These are phyloP conservation scores for Carcharodon carcharias DNA, from an alignment of 2,797 vertebrate genomes.

Conservation along the genomic window DNA sequence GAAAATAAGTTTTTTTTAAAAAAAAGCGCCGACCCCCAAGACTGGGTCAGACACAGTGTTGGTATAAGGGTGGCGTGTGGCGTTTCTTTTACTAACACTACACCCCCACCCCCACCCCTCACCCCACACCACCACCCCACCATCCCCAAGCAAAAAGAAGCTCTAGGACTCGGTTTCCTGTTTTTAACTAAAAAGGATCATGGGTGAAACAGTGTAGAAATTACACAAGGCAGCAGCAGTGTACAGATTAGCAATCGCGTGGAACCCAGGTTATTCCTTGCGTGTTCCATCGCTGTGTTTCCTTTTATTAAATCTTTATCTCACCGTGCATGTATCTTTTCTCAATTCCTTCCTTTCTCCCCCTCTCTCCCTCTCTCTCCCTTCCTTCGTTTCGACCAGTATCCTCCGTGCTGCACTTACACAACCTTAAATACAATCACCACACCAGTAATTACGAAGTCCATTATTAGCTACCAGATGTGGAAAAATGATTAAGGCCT, in stretches of 20 bases:
- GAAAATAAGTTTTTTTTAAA: conserved; percentile 42
- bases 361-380: too few species aligned
- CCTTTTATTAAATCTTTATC: not conserved
- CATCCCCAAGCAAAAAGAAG: conserved; percentile 48
- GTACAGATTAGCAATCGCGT: not conserved
- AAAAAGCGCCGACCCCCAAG: conserved; percentile 61
- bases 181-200: conserved; percentile 50
- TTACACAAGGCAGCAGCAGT: not conserved
- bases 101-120: not conserved
- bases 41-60: conserved; percentile 60
- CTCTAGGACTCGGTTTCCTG: conserved; percentile 60
- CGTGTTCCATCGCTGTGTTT: not conserved
- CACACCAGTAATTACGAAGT: not conserved
- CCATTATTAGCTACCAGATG: not conserved
- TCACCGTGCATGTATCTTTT: not conserved
- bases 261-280: not conserved
- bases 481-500: not conserved
- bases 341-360: not conserved
- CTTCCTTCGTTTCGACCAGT: not conserved
- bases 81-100: not conserved
- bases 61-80: conserved; percentile 45
- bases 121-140: conserved; percentile 45
- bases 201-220: not conserved
- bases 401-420: not conserved
- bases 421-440: not conserved